These are phyloP conservation scores for Petrosia ficiformis DNA, from an alignment of 37 sponge, comb jelly and placozoan genomes.

Conservation along the genomic window DNA sequence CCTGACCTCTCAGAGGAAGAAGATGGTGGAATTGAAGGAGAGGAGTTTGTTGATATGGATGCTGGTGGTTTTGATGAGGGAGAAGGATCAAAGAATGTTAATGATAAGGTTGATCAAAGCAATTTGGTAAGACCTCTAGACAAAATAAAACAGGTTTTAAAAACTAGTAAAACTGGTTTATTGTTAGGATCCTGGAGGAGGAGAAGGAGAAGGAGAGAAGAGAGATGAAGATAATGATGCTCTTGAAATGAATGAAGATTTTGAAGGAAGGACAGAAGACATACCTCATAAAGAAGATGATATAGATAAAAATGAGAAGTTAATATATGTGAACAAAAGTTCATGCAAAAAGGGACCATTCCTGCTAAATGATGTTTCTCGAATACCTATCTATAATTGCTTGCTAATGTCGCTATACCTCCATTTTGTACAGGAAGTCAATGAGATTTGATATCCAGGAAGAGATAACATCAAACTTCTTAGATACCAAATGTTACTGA, in stretches of 20 bases:
- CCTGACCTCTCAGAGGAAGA: conserved; percentile 48
- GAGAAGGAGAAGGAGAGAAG: conserved; percentile 21
- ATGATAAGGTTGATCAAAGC: conserved; percentile 35
- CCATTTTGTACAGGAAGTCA: too few relatives aligned
- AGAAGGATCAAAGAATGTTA: conserved; percentile 79
- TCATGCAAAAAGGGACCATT: too few relatives aligned
- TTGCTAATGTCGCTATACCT: too few relatives aligned
- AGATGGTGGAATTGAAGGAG: conserved; percentile 36
- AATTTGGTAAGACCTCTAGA: conserved; percentile 23
- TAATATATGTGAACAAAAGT: too few relatives aligned
- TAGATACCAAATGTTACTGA: too few relatives aligned
- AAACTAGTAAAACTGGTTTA: background rate
- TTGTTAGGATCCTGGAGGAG: conserved; percentile 2
- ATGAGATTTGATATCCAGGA: too few relatives aligned
- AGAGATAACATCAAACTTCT: too few relatives aligned
- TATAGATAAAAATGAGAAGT: conserved; percentile 35
- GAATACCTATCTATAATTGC: too few relatives aligned
- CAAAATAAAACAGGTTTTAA: background rate
- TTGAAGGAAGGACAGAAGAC: conserved; percentile 70
- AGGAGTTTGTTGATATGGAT: conserved; percentile 72
- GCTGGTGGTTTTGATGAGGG: conserved; percentile 92
- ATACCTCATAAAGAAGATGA: conserved; percentile 12
- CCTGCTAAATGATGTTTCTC: too few relatives aligned
- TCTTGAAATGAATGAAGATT: conserved; percentile 81
- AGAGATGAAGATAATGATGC: conserved; percentile 60